phyloP scores from a whole-genome alignment of 2,797 vertebrate species.

The Sebastes steindachneri region DNA sequence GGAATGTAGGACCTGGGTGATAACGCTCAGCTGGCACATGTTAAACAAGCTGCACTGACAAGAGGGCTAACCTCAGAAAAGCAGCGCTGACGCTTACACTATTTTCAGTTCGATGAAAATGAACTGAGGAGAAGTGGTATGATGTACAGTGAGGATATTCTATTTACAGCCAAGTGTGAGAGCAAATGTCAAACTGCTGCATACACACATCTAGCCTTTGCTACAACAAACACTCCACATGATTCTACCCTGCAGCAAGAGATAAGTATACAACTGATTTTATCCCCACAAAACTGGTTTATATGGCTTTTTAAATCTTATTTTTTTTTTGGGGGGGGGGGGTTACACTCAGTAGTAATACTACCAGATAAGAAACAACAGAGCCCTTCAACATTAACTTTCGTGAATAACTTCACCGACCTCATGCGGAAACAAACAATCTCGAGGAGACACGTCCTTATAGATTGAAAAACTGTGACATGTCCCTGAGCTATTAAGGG shows the following conservation, averaged over 20 bases:
- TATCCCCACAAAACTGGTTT: background rate
- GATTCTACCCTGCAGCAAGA: background rate
- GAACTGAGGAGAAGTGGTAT: background rate
- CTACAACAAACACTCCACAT: constrained; percentile 6
- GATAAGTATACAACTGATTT: background rate
- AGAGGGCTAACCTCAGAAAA: constrained; percentile 31
- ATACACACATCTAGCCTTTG: background rate
- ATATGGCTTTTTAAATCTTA: background rate
- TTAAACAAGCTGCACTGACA: constrained; percentile 71
- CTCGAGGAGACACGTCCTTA: constrained; percentile 54
- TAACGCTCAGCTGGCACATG: constrained; percentile 69
- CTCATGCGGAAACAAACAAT: constrained; percentile 35
- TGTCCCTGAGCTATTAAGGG: constrained; percentile 59
- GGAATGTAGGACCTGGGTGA: constrained; percentile 76
- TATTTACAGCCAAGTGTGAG: constrained; percentile 23
- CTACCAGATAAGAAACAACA: background rate
- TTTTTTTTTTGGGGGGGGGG: background rate
- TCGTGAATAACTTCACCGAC: background rate
- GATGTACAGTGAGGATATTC: background rate
- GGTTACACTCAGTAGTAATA: background rate
- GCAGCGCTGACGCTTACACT: background rate
- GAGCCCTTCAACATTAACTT: background rate
- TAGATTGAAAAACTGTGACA: constrained; percentile 64
- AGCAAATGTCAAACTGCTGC: constrained; percentile 35
- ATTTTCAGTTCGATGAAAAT: constrained; percentile 19